Evolutionary conservation across 2,797 vertebrate species (phyloP).

Genomic region (Peromyscus nudipes): DNA sequence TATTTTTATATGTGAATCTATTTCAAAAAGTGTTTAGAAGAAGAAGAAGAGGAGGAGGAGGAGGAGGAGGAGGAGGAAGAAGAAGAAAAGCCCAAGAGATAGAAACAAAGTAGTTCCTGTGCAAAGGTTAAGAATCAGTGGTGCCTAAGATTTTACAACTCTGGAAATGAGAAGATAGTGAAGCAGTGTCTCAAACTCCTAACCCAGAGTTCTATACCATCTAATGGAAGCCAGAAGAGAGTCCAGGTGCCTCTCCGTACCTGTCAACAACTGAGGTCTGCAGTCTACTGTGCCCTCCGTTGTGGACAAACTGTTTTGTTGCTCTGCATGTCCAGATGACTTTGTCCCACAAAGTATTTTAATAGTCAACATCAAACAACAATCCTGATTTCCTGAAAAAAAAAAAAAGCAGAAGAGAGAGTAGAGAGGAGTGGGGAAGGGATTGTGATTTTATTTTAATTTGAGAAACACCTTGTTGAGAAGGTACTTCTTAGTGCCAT

Average conservation of each 20-base stretch:
- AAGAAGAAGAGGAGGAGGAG: too few species aligned
- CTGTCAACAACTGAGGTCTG: neutral
- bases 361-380: neutral
- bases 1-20: neutral
- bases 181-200: neutral
- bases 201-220: neutral
- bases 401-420: neutral
- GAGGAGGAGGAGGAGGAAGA: too few species aligned
- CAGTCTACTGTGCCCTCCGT: neutral
- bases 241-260: neutral
- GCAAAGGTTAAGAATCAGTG: slow-evolving; percentile 45
- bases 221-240: neutral
- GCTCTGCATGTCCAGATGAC: neutral
- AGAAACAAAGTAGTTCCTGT: slow-evolving; percentile 16
- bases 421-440: neutral
- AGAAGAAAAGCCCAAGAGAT: neutral
- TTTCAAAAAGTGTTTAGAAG: neutral
- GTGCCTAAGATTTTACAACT: slow-evolving; percentile 23
- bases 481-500: neutral
- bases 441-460: neutral
- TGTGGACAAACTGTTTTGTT: neutral
- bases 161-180: slow-evolving; percentile 3
- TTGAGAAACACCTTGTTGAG: neutral
- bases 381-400: neutral
- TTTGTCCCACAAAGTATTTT: neutral